phyloP scores from a whole-genome alignment of 2,888 invertebrate genomes.

The Philereme transversata region DNA sequence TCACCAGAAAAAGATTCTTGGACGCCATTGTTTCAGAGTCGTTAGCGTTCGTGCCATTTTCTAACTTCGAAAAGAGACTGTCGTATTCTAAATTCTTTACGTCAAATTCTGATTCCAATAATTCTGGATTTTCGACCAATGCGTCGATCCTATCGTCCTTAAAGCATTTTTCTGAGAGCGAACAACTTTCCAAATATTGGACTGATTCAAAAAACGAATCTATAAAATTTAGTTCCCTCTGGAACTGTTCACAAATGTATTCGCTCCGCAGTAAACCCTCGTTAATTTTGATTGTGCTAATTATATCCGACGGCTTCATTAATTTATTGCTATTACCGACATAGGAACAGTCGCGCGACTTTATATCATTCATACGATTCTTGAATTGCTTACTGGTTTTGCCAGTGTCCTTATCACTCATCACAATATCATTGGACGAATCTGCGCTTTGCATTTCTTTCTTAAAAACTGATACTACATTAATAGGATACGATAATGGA shows the following conservation, averaged over 20 bases:
- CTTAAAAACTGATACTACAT: constrained; percentile 69
- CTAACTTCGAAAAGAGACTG: constrained; percentile 64
- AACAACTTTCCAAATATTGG: constrained; percentile 72
- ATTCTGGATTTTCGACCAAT: constrained; percentile 48
- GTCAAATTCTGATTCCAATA: constrained; percentile 53
- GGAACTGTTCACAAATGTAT: constrained; percentile 73
- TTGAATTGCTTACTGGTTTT: constrained; percentile 41
- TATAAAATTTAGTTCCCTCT: constrained; percentile 75
- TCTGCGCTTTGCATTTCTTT: constrained; percentile 54
- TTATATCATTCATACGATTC: constrained; percentile 52
- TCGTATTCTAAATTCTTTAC: constrained; percentile 60
- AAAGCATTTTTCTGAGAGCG: constrained; percentile 60
- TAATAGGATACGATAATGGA: constrained; percentile 66
- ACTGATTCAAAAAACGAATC: constrained; percentile 79
- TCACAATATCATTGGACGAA: constrained; percentile 17
- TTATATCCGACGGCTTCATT: constrained; percentile 77
- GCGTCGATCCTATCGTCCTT: constrained; percentile 56
- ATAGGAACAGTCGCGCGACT: constrained; percentile 60
- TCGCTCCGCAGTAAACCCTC: constrained; percentile 62
- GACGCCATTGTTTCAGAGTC: constrained; percentile 77
- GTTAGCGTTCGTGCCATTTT: constrained; percentile 62
- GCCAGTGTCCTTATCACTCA: constrained; percentile 34
- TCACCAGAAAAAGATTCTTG: constrained; percentile 80
- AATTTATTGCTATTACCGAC: constrained; percentile 61
- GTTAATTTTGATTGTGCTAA: constrained; percentile 70